Percentiles rank a stretch among this genome's conserved stretches.
Evolutionary conservation across 2,113 vertebrate genomes (phyloP).

Genomic region (Sturnus vulgaris): DNA sequence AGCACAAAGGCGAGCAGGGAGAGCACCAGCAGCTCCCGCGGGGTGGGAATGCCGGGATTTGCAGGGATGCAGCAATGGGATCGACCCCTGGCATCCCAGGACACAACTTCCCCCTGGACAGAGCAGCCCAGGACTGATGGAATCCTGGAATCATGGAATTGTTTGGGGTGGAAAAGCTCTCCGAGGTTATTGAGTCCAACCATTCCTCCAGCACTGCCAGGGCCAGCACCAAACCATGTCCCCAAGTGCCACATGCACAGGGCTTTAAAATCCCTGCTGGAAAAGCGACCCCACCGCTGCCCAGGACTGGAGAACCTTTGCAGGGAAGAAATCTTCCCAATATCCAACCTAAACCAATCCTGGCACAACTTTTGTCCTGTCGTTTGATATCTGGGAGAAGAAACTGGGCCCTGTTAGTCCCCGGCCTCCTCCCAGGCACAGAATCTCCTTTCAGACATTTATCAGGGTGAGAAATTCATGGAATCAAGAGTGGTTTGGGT

Average conservation of each 20-base stretch:
- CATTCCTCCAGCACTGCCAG: neutral
- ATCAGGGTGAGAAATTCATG: neutral
- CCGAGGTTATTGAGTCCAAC: fast-evolving
- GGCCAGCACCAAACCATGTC: fast-evolving
- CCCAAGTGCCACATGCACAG: neutral
- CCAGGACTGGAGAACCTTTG: fast-evolving
- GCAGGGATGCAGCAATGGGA: neutral
- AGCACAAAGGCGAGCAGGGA: neutral
- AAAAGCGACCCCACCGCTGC: neutral
- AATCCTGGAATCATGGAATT: neutral
- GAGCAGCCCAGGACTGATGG: neutral
- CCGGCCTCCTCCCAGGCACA: neutral
- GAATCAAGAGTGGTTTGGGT: neutral
- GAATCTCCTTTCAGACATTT: fast-evolving
- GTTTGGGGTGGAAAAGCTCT: neutral
- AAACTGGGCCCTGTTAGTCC: neutral
- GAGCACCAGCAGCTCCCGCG: fast-evolving
- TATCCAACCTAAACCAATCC: neutral
- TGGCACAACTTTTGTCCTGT: neutral
- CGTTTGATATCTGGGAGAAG: neutral
- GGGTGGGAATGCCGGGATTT: fast-evolving
- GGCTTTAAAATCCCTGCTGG: neutral
- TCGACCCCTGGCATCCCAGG: neutral
- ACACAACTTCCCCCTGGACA: fast-evolving
- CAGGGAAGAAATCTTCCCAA: neutral